Evolutionary conservation across 2,797 vertebrate species (phyloP).

Genomic region (Crenuchus spilurus): DNA sequence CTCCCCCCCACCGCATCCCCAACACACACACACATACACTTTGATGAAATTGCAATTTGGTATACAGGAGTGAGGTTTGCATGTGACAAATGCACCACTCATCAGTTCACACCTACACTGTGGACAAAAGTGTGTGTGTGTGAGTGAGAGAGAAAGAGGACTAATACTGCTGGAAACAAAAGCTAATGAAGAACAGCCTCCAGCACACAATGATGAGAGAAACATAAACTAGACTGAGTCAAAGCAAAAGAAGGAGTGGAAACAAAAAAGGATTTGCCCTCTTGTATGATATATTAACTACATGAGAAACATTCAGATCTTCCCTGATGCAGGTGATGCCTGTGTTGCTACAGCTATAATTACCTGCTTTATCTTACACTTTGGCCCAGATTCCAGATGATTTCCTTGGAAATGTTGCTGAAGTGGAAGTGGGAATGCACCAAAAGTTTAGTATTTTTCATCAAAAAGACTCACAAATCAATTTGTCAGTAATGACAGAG

Average conservation of each 20-base stretch:
- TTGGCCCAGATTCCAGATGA: too few relatives aligned
- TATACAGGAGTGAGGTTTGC: neutral
- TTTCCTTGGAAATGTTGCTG: too few relatives aligned
- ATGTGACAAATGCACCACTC: conserved; percentile 33
- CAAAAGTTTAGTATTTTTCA: too few relatives aligned
- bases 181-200: conserved; percentile 27
- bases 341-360: neutral
- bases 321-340: too few relatives aligned
- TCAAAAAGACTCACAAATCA: too few relatives aligned
- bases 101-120: conserved; percentile 35
- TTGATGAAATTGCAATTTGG: conserved; percentile 27
- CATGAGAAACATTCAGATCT: too few relatives aligned
- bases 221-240: conserved; percentile 38
- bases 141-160: too few relatives aligned
- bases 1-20: neutral
- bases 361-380: too few relatives aligned
- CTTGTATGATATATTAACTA: neutral
- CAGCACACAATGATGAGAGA: conserved; percentile 29
- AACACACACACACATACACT: conserved; percentile 15
- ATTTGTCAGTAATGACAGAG: too few relatives aligned
- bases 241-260: conserved; percentile 38
- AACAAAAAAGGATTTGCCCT: conserved; percentile 22
- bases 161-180: conserved; percentile 39
- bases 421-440: too few relatives aligned
- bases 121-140: conserved; percentile 26